Evolutionary conservation across 2,113 vertebrate genomes (phyloP), one percentile per base, ranked within the genome.

Genomic region (Albula goreensis): DNA sequence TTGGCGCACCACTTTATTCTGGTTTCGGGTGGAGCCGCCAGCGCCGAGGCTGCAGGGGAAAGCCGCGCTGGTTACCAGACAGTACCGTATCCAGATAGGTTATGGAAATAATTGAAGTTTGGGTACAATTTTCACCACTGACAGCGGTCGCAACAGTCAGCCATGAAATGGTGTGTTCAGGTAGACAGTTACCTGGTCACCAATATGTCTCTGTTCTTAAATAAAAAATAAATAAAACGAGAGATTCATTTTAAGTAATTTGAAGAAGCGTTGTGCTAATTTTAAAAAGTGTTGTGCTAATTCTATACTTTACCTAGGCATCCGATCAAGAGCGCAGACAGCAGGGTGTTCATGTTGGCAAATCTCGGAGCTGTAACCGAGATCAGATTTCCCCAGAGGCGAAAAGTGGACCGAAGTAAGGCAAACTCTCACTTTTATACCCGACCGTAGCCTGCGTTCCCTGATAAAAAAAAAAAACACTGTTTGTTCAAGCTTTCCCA

Each of bases 1-100:
- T 83, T 93, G 11, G 93, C 88, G 88, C 95, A 96, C 94, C 94
- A 95, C 84, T 0, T 94, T 88, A 95, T 86, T 70, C 57, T 87
- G 3, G 1, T 8, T 0, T 11, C 83, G 5, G 80, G 0, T 0
- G 91, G 88, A 15, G 31, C 89, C 5, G 90, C 89, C 15, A 87
- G 50, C 49, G 41, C 91, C 8, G 82, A 83, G 31, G 81, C 89
- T 89, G 80, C 15, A 83, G 84, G 50, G 2, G 80, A 12, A 83
- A n/a, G 70, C 80, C 2, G 56, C 1, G 78, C 12, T 85, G 50
- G 48, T 63, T 5, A 15, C 3, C 25, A 41, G 25, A 79, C 50
- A 80, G 19, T 4, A 63, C 12, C n/a, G n/a, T 22, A 6, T 17
- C 51, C 10, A 57, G 81, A 25, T 74, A 6, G 50, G 79, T 25